Conservation (phyloP, 2,797 vertebrate genomes). For the Lepus oiostolus region DNA sequence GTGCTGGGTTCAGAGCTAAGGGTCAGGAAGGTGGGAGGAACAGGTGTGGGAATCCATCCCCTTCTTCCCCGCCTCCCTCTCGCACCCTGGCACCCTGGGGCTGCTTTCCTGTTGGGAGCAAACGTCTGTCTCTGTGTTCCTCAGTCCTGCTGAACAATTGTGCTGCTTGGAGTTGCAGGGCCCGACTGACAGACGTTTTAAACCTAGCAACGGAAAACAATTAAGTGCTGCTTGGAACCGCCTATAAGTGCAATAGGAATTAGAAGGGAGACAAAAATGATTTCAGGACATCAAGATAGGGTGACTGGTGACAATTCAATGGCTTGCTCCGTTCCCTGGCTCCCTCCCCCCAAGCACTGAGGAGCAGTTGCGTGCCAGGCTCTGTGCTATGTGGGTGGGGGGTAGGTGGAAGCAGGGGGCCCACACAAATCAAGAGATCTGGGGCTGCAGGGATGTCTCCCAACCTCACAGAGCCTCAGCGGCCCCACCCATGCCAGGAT, state of each 20-base stretch:
- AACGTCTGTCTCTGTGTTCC: background rate
- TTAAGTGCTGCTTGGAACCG: background rate
- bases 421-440: background rate
- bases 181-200: background rate
- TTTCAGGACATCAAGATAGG: background rate
- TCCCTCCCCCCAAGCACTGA: background rate
- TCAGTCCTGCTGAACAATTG: background rate
- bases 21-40: background rate
- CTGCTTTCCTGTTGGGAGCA: background rate
- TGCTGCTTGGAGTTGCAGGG: background rate
- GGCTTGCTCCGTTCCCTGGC: background rate
- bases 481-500: background rate
- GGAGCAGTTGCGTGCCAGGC: background rate
- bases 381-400: background rate
- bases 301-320: background rate
- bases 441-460: background rate
- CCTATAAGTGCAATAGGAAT: background rate
- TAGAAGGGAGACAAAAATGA: constrained; percentile 14
- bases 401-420: no score
- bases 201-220: constrained; percentile 42
- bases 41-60: background rate
- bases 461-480: background rate
- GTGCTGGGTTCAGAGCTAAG: background rate
- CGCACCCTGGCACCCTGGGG: no score
- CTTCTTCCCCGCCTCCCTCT: background rate